Base-by-base conservation (phyloP, 2,797 vertebrate genomes). In the Melopsittacus undulatus region DNA sequence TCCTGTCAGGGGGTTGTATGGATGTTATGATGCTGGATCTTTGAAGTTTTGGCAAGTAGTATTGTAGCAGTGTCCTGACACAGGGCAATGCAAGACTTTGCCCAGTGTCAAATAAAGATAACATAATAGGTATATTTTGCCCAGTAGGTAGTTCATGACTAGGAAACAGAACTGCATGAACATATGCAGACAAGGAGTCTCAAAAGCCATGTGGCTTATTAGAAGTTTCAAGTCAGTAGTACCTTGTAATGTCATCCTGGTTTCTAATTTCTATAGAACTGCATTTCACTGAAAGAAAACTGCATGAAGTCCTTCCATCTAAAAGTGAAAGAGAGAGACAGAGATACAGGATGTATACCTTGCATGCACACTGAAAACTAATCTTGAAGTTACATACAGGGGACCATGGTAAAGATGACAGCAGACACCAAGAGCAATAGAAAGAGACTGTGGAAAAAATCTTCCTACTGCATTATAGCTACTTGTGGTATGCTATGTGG, bases 181-280 rank as follows among this genome's bases (percentile, higher is more conserved):
- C 54, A 59, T 52, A 84, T 54, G 57, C 63, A 69, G 92, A 54
- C 49, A 95, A 91, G 61, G 40, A 82, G 43, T 92, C 94, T 95
- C 90, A 49, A 89, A 93, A 94, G 93, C 61, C 75, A 32, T 56
- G 66, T 22, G 59, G 87, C 77, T 94, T 84, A 92, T 93, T 94
- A 79, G 77, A 90, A 94, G 57, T 79, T 97, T 95, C 11, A 46
- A 96, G 68, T 77, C 24, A 87, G 70, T 95, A 95, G 94, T 95
- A 80, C 62, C 62, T 87, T 77, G 75, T 88, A 97, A 97, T 86
- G 91, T 69, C 83, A 96, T 96, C 95, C 96, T 95, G 61, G 40
- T 77, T 96, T 86, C 84, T 96, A 76, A 93, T 93, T 90, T 87
- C 74, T 8, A 0, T 27, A 75, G 70, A 94, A 90, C 34, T 79